phyloP scores from a whole-genome alignment of 2,797 vertebrate genomes.

The Hypotaenidia philippensis region DNA sequence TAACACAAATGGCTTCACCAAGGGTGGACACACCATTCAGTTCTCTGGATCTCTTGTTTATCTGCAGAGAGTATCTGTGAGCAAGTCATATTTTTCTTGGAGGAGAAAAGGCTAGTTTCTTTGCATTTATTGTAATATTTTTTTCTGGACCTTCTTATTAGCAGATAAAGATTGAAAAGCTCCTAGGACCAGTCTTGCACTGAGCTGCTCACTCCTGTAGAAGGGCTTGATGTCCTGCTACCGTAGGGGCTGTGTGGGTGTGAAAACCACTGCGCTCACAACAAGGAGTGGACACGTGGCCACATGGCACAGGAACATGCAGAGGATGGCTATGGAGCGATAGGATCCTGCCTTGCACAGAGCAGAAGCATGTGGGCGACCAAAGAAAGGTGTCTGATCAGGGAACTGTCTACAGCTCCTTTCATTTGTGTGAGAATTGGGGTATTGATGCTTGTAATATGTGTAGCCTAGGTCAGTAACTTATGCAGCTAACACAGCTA shows the following conservation, averaged over 20 bases:
- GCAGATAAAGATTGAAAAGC: neutral
- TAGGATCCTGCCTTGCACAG: neutral
- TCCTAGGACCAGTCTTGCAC: neutral
- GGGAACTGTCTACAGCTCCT: neutral
- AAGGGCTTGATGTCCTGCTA: neutral
- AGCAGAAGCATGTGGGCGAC: neutral
- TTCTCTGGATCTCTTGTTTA: neutral
- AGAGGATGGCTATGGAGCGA: neutral
- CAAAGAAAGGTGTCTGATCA: neutral
- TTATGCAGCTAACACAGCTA: neutral
- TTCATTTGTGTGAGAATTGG: neutral
- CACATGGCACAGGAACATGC: accelerated
- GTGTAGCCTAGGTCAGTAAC: neutral
- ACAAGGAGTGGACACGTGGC: accelerated
- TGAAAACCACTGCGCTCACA: accelerated
- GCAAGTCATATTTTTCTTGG: neutral
- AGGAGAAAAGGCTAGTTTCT: neutral
- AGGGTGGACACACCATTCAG: neutral
- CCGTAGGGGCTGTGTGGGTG: neutral
- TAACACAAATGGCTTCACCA: neutral
- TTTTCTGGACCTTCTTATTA: neutral
- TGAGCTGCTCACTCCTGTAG: neutral
- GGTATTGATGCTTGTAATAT: neutral
- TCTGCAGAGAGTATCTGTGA: neutral
- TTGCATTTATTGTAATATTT: neutral